A percentile compares a stretch with the other conserved stretches of the same genome.
Evolutionary conservation across 2,797 vertebrate genomes (phyloP).

Genomic region (Novumbra hubbsi): DNA sequence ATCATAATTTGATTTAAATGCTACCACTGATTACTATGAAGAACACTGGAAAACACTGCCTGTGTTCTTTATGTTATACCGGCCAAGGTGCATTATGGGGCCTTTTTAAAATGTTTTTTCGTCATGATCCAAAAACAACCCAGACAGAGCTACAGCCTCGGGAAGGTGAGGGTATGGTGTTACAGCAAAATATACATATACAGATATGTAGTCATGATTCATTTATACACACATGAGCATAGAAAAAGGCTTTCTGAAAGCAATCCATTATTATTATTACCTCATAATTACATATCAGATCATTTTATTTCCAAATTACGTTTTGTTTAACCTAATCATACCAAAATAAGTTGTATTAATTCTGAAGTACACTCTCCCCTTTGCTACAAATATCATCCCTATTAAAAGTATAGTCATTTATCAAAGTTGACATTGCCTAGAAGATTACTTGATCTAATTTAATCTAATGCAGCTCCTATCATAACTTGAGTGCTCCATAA

Average conservation of each 20-base stretch:
- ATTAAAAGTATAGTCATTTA: constrained; percentile 43
- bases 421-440: constrained; percentile 19
- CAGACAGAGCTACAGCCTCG: constrained; percentile 40
- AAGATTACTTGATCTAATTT: constrained; percentile 36
- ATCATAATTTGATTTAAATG: constrained; percentile 60
- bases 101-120: constrained; percentile 27
- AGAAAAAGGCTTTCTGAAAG: constrained; percentile 44
- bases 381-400: constrained; percentile 47
- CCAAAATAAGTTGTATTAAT: constrained; percentile 32
- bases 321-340: constrained; percentile 50
- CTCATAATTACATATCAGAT: constrained; percentile 55
- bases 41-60: constrained; percentile 28
- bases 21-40: constrained; percentile 38
- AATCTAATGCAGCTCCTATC: constrained; percentile 53
- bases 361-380: constrained; percentile 22
- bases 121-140: constrained; percentile 56
- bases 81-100: constrained; percentile 23
- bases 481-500: constrained; percentile 57
- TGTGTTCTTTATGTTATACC: constrained; percentile 40
- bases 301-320: constrained; percentile 61
- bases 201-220: constrained; percentile 71
- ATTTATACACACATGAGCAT: constrained; percentile 76
- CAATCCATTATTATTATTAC: constrained; percentile 43
- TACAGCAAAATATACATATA: constrained; percentile 53
- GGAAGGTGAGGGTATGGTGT: constrained; percentile 39